Evolutionary conservation across 2,113 vertebrate genomes (phyloP).

Genomic region (Pionites leucogaster): DNA sequence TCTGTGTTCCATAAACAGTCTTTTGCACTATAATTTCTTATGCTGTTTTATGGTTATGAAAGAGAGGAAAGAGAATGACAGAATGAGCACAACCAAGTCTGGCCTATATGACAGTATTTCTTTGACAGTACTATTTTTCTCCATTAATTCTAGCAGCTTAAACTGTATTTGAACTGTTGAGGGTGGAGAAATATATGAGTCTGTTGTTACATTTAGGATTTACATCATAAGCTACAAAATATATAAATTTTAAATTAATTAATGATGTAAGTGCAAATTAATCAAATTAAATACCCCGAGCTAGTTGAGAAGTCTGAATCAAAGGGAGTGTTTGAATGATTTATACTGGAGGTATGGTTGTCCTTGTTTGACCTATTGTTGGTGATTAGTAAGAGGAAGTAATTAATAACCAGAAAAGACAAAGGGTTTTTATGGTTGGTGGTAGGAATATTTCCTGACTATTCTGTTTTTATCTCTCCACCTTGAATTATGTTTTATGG

Average conservation of each 20-base stretch:
- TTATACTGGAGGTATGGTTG: not conserved
- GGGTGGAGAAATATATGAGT: not conserved
- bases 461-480: not conserved
- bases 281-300: not conserved
- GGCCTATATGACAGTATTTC: not conserved
- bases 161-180: not conserved
- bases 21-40: not conserved
- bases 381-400: not conserved
- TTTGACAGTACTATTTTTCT: not conserved
- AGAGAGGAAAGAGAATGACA: not conserved
- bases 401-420: not conserved
- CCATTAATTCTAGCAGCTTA: not conserved
- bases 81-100: not conserved
- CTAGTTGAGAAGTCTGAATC: not conserved
- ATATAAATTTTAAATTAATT: not conserved
- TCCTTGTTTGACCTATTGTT: not conserved
- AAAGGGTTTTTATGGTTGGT: not conserved
- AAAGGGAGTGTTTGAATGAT: not conserved
- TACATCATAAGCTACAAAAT: not conserved
- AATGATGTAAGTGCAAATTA: not conserved
- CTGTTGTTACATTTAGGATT: not conserved
- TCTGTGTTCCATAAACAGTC: not conserved
- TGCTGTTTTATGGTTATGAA: not conserved
- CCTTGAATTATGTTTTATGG: not conserved
- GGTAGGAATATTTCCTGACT: not conserved